Conservation (phyloP, 2,113 vertebrate species). For the Percopsis transmontana region DNA sequence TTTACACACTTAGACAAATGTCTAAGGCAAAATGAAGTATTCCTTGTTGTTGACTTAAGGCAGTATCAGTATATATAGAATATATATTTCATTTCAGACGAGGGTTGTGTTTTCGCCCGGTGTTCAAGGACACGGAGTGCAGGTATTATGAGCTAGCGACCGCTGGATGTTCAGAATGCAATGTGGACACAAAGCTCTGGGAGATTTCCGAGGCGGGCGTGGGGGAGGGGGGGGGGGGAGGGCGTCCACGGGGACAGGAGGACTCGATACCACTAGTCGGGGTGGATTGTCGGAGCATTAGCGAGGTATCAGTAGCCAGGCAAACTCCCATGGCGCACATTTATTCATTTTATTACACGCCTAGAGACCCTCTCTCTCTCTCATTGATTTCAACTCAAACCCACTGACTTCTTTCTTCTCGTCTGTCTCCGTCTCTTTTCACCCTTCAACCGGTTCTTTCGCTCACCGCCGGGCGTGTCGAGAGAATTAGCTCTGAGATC, state of each 20-base stretch:
- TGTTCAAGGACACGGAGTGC: no score
- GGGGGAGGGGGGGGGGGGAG: no score
- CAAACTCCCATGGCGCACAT: slow-evolving; percentile 1
- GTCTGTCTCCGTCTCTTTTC: slow-evolving; percentile 29
- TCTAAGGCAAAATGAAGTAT: no score
- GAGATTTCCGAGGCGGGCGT: slow-evolving; percentile 19
- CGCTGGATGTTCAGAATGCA: slow-evolving; percentile 25
- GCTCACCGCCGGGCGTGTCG: no score
- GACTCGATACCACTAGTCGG: slow-evolving; percentile 26
- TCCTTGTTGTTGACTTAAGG: no score
- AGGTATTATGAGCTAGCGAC: slow-evolving; percentile 33
- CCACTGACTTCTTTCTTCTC: slow-evolving; percentile 6
- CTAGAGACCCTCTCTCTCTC: not conserved
- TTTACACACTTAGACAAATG: no score
- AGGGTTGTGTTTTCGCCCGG: no score
- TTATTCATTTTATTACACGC: not conserved
- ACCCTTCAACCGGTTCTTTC: no score
- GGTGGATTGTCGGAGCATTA: slow-evolving; percentile 49
- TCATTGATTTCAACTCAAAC: not conserved
- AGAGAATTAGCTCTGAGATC: slow-evolving; percentile 53
- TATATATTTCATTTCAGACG: no score
- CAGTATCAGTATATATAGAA: no score
- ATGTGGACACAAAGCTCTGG: slow-evolving; percentile 3
- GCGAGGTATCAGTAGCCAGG: slow-evolving; percentile 44
- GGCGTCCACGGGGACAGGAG: no score